Evolutionary conservation across 30 jellyfish, hydroid and myxozoan genomes (phyloP).

Genomic region (Aurelia coerulea): DNA sequence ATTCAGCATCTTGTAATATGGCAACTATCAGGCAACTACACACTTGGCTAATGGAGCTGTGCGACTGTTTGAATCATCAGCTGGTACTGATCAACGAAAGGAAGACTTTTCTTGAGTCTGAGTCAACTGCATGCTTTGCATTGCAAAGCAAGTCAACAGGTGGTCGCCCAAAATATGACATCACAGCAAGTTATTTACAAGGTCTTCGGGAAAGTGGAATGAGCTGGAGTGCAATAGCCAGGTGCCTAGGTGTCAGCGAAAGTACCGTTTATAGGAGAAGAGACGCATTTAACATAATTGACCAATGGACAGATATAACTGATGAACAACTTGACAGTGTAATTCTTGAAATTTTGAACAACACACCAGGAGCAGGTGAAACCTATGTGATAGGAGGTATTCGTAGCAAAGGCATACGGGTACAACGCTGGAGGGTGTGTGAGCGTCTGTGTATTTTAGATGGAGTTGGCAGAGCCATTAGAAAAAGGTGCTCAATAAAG

Average conservation of each 20-base stretch:
- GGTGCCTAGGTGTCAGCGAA: conserved; percentile 42
- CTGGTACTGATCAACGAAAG: neutral
- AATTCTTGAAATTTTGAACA: conserved; percentile 15
- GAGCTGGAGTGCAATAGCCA: conserved; percentile 15
- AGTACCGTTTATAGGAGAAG: conserved; percentile 36
- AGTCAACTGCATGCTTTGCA: too few relatives aligned
- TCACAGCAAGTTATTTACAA: conserved; percentile 34
- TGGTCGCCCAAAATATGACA: conserved; percentile 55
- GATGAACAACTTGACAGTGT: conserved; percentile 41
- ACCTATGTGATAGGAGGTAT: conserved; percentile 42
- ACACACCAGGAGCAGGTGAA: conserved; percentile 40
- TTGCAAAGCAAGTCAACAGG: conserved; percentile 9
- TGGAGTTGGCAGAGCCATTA: conserved; percentile 46
- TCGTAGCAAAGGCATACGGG: conserved; percentile 40
- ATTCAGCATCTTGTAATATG: neutral
- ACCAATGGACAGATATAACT: conserved; percentile 14
- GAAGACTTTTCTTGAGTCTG: too few relatives aligned
- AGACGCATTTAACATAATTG: conserved; percentile 13
- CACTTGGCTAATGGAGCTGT: conserved; percentile 37
- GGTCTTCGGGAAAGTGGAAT: conserved; percentile 23
- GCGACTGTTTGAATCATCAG: conserved; percentile 26
- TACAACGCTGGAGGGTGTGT: conserved; percentile 40
- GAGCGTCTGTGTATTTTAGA: conserved; percentile 27
- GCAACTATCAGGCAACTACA: conserved; percentile 34
- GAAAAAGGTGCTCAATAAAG: conserved; percentile 15